Evolutionary conservation across 2,797 vertebrate species (phyloP), one percentile per base, ranked within the genome.

Genomic region (Alcedo atthis): DNA sequence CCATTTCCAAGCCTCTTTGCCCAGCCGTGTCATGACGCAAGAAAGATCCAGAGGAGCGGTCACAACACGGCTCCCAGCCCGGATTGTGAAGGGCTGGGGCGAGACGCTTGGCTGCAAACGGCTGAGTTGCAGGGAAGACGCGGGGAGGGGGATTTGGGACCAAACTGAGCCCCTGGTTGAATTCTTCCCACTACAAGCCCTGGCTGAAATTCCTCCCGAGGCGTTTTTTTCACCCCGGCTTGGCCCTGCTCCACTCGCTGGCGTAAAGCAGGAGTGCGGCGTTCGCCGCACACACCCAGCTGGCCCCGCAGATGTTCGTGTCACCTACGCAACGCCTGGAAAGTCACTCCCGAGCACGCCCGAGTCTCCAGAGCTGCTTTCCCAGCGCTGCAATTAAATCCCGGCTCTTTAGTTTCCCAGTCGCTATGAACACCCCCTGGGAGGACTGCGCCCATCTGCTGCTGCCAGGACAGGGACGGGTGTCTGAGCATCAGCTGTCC

Each of bases 361-460:
- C 5, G 88, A 93, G 86, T 80, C 32, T 81, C 53, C 21, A 63
- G 61, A 21, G 5, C 64, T 3, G 15, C 45, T 90, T 92, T 79
- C 88, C 66, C 61, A 46, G 71, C 5, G 7, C 79, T 32, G 84
- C 81, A 71, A 93, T 95, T 87, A 87, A 87, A 93, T 61, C 54
- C 69, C 18, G 82, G 25, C 88, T 90, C 73, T 81, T 79, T 18
- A 61, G 90, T 87, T 84, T 81, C 80, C 58, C 67, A 15, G 20
- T 80, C 76, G 81, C 89, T 7, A 74, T 85, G 79, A 85, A 48
- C 79, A 78, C 13, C 86, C 87, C 77, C 78, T 8, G 75, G 92
- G 92, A 92, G 21, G 83, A 64, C 81, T 82, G 93, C 16, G 32
- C 69, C 92, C 90, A 92, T 89, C 91, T 93, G 92, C 92, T 25